Evolutionary conservation across 35 echinoderm and acorn worm genomes (phyloP).

Genomic region (Apostichopus japonicus): DNA sequence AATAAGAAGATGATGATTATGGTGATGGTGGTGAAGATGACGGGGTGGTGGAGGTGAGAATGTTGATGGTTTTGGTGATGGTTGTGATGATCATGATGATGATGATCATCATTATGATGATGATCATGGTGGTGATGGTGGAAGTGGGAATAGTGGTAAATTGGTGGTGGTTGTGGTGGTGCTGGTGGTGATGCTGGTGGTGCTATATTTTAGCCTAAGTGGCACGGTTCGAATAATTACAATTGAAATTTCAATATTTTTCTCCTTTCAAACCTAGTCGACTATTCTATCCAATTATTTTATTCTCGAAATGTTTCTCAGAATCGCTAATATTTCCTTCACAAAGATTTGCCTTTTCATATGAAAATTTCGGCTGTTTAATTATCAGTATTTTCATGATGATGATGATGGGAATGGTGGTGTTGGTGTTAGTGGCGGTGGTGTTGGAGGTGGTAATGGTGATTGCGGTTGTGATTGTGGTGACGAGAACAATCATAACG

Average conservation of each 20-base stretch:
- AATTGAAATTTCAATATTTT: too few species aligned
- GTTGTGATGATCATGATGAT: conserved; percentile 39
- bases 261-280: too few species aligned
- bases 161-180: background rate
- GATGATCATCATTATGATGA: background rate
- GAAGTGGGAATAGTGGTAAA: background rate
- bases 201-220: background rate
- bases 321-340: too few species aligned
- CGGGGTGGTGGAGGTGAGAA: background rate
- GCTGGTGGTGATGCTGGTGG: background rate
- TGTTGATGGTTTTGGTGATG: background rate
- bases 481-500: background rate
- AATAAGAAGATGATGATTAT: background rate
- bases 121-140: background rate
- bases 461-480: background rate
- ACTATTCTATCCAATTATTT: too few species aligned
- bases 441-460: background rate
- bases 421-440: background rate
- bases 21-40: background rate
- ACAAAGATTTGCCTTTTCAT: too few species aligned
- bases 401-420: background rate
- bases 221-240: too few species aligned
- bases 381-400: background rate
- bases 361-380: background rate
- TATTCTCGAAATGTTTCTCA: too few species aligned